Evolutionary conservation across 35 echinoderm and acorn worm genomes (phyloP), one percentile per base, ranked within the genome.

Genomic region (Heliocidaris erythrogramma): DNA sequence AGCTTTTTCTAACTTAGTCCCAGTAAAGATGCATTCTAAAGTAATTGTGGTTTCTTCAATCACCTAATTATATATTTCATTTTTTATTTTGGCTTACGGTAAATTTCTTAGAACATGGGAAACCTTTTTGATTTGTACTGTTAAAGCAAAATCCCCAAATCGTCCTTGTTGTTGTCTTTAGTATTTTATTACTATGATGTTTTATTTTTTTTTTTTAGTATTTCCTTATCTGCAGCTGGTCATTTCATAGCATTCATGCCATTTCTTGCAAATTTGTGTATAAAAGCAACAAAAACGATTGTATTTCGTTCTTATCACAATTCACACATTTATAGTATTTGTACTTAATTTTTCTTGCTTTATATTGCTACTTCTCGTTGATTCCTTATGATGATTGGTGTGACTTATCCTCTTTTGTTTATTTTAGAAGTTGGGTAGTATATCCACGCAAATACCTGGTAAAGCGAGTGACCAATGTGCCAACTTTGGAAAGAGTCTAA

Each of bases 181-280:
- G 14, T 56, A 56, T 9, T 24, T 71, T 27, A 24, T 71, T 24
- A 71, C 24, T 71, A 18, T 71, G 24, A n/a, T 71, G 27, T 71
- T 17, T 71, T n/a, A 24, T 24, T 71, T 1, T 78, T 5, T n/a
- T 32, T 89, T 32, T 92, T 92, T 13, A 91, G 89, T 91, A 91
- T 92, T 56, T 50, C 49, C 50, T 48, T n/a, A 12, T 29, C 31
- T 92, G 91, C 91, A 92, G 91, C 91, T 92, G 91, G 91, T 48
- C 18, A 50, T 50, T 59, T 92, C 91, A 92, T 92, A 30, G 91
- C 91, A 53, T 92, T 92, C 49, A 92, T 92, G 91, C 91, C 91
- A 59, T 52, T 59, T 92, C 91, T 92, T 92, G 91, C 91, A 92
- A 92, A 59, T 50, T 30, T 59, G 29, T 92, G 16, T 92, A n/a